These are phyloP conservation scores for Calidris pugnax DNA, from an alignment of 2,113 vertebrate species.

Conservation along the genomic window DNA sequence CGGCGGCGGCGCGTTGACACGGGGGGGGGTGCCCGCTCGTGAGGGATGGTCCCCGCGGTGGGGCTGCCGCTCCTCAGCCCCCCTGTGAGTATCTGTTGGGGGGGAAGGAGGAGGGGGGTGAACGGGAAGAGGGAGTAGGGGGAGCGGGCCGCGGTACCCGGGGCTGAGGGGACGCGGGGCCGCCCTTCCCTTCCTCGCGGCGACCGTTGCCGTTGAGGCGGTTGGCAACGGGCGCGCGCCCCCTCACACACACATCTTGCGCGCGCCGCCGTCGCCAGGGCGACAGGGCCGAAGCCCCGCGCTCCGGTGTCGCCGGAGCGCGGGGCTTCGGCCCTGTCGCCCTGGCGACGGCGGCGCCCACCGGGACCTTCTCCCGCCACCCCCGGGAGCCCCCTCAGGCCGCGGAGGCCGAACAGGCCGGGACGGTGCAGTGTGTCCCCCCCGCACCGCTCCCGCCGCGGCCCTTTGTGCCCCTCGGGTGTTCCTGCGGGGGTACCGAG, in stretches of 20 bases:
- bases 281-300: not conserved
- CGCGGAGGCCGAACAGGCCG: not conserved
- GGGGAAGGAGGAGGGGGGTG: not conserved
- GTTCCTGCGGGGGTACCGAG: too few relatives aligned
- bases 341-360: not conserved
- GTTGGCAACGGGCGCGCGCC: not conserved
- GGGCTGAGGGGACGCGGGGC: not conserved
- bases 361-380: not conserved
- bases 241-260: too few relatives aligned
- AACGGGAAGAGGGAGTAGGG: not conserved
- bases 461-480: not conserved
- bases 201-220: not conserved
- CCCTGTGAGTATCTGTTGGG: conserved; percentile 57
- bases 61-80: conserved; percentile 45
- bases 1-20: not conserved
- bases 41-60: conserved; percentile 71
- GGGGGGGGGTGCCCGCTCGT: conserved; percentile 1
- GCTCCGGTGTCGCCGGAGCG: too few relatives aligned
- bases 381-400: not conserved
- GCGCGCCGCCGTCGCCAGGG: not conserved
- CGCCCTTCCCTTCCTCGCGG: not conserved
- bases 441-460: not conserved
- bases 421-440: not conserved
- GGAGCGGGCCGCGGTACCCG: not conserved
- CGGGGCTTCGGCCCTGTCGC: not conserved